Evolutionary conservation across 2,113 vertebrate genomes (phyloP).

Genomic region (Vanacampus margaritifer): DNA sequence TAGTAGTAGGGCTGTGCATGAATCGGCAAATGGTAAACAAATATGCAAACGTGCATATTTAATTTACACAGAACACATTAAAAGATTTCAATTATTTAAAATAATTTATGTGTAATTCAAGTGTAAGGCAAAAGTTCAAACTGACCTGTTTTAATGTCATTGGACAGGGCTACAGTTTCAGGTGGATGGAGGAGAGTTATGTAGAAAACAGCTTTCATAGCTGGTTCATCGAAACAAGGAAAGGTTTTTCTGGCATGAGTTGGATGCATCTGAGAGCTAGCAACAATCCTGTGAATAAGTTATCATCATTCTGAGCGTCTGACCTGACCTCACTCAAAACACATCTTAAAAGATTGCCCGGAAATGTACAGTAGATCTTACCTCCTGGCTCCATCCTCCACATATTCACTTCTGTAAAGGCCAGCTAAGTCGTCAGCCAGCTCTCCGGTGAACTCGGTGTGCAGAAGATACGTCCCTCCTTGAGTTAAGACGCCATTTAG

Average conservation of each 20-base stretch:
- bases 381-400: constrained; percentile 58
- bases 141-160: constrained; percentile 77
- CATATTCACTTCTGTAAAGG: constrained; percentile 88
- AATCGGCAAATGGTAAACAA: no score
- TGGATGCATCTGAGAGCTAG: constrained; percentile 87
- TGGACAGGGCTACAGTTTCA: constrained; percentile 72
- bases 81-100: not conserved
- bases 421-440: constrained; percentile 83
- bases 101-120: not conserved
- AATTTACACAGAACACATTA: no score
- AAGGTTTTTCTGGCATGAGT: constrained; percentile 85
- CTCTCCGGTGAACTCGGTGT: constrained; percentile 74
- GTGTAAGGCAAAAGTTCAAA: not conserved
- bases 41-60: no score
- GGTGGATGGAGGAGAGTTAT: constrained; percentile 76
- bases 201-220: constrained; percentile 82
- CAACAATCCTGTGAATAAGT: constrained; percentile 74
- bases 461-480: constrained; percentile 68
- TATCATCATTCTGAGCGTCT: not conserved
- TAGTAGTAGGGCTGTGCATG: no score
- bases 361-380: constrained; percentile 43
- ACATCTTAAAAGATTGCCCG: not conserved
- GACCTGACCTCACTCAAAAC: not conserved
- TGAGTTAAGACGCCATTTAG: constrained; percentile 41
- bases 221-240: constrained; percentile 88